phyloP scores from a whole-genome alignment of 2,113 vertebrate genomes.

The Sciurus niger region DNA sequence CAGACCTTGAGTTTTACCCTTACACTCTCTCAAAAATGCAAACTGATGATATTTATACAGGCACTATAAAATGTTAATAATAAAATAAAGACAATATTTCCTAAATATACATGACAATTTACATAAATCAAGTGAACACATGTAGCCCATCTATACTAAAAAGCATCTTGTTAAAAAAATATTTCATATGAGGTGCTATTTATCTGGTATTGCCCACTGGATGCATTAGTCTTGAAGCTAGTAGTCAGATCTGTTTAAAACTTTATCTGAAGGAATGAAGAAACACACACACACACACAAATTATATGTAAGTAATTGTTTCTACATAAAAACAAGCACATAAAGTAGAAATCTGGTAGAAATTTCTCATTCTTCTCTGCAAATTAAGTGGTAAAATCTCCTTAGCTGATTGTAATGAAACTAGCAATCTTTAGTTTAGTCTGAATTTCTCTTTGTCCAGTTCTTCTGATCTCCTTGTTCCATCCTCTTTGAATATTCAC shows the following conservation, averaged over 20 bases:
- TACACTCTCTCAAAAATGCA: neutral
- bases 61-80: neutral
- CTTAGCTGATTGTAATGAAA: slow-evolving; percentile 17
- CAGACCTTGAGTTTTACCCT: neutral
- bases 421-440: neutral
- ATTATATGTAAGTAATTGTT: neutral
- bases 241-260: neutral
- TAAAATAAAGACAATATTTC: neutral
- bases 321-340: neutral
- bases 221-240: neutral
- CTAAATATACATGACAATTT: neutral
- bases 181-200: neutral
- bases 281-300: neutral
- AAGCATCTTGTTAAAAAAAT: neutral
- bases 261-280: neutral
- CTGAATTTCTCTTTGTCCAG: neutral
- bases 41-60: neutral
- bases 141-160: neutral
- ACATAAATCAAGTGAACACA: slow-evolving; percentile 10
- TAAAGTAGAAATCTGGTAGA: neutral
- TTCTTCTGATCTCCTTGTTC: slow-evolving; percentile 17
- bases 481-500: neutral
- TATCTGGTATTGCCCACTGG: neutral
- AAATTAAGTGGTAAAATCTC: neutral
- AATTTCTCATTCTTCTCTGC: neutral